A percentile compares a stretch with the other conserved stretches of the same genome.
Evolutionary conservation across 2,113 vertebrate genomes (phyloP).

Genomic region (Alethe diademata): DNA sequence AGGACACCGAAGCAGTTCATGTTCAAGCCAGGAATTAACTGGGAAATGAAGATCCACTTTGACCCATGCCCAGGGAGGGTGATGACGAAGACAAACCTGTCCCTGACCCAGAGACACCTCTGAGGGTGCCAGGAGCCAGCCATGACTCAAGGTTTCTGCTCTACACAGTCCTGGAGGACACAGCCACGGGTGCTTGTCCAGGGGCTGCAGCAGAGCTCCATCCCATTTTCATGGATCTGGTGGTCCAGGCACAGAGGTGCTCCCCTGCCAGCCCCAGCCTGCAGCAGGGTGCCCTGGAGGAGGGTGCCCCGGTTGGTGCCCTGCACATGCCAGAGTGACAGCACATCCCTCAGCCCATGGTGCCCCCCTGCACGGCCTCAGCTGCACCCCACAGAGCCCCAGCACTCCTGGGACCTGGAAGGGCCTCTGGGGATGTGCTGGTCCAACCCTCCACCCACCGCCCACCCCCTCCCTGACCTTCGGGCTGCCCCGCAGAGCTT

Average conservation of each 20-base stretch:
- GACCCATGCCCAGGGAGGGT: neutral
- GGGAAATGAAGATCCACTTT: neutral
- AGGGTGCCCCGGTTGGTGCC: neutral
- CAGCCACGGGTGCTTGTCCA: fast-evolving
- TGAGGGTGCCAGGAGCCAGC: neutral
- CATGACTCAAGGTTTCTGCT: neutral
- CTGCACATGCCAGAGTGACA: neutral
- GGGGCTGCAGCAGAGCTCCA: neutral
- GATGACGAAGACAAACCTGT: neutral
- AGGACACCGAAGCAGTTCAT: neutral
- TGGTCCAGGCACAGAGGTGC: neutral
- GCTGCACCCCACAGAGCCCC: neutral
- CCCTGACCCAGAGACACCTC: neutral
- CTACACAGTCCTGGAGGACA: neutral
- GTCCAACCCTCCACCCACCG: neutral
- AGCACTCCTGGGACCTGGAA: neutral
- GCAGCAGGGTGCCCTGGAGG: neutral
- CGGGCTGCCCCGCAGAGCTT: neutral
- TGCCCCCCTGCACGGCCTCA: neutral
- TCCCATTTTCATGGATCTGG: neutral
- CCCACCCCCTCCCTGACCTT: neutral
- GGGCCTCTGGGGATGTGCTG: neutral
- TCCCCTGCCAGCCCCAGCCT: neutral
- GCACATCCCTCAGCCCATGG: fast-evolving
- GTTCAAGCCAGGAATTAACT: neutral